A percentile compares a stretch with the other conserved stretches of the same genome.
phyloP scores from a whole-genome alignment of 2,113 vertebrate genomes.

The Lophochroa leadbeateri region DNA sequence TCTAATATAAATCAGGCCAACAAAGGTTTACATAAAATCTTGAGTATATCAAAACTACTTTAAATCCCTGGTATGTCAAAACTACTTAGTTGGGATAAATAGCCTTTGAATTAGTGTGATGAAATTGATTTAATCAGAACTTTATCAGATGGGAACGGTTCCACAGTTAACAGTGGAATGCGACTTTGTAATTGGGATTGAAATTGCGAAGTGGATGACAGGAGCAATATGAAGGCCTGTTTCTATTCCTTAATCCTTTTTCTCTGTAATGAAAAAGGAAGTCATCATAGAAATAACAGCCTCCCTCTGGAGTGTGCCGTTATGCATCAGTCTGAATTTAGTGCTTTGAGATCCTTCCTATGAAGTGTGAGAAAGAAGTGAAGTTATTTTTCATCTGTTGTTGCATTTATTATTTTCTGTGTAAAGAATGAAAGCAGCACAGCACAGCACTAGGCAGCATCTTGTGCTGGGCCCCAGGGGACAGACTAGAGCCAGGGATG shows the following conservation, averaged over 20 bases:
- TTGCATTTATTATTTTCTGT: not conserved
- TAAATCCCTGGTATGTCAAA: not conserved
- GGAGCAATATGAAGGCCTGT: not conserved
- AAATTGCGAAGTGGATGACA: not conserved
- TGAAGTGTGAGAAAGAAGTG: not conserved
- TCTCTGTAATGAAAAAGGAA: not conserved
- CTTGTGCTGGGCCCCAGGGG: conserved; percentile 14
- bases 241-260: not conserved
- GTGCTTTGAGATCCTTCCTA: not conserved
- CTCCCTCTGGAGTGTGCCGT: not conserved
- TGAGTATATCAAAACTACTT: not conserved
- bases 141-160: not conserved
- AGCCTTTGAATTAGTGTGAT: not conserved
- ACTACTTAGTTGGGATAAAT: not conserved
- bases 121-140: not conserved
- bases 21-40: not conserved
- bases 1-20: not conserved
- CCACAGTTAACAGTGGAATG: not conserved
- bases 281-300: not conserved
- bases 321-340: not conserved
- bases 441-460: not conserved
- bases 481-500: not conserved
- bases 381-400: not conserved
- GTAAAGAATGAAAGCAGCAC: not conserved
- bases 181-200: not conserved